phyloP scores from a whole-genome alignment of 2,113 vertebrate genomes.

The Collichthys lucidus region DNA sequence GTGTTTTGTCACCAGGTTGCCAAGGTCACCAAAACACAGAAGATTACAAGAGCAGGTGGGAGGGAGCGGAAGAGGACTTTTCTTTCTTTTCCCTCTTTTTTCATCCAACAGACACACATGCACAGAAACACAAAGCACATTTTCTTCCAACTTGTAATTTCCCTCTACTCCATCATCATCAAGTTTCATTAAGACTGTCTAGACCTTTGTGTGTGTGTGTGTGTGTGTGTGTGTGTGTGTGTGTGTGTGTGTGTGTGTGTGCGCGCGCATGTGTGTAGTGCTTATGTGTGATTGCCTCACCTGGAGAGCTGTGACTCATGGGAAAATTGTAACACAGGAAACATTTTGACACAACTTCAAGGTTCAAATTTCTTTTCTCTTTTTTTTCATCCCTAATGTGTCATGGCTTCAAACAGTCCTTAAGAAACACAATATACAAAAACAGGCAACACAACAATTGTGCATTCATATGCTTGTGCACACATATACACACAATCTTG shows the following conservation, averaged over 20 bases:
- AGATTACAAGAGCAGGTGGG: constrained; percentile 66
- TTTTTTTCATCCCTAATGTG: neutral
- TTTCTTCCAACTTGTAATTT: constrained; percentile 37
- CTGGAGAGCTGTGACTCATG: constrained; percentile 58
- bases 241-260: too few relatives aligned
- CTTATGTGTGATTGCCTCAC: constrained; percentile 25
- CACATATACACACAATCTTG: constrained; percentile 1
- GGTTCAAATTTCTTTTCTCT: constrained; percentile 7
- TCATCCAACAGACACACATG: constrained; percentile 5
- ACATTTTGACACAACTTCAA: constrained; percentile 23
- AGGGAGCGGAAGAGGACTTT: constrained; percentile 30
- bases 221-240: neutral
- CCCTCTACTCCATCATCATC: constrained; percentile 52
- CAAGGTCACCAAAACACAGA: constrained; percentile 64
- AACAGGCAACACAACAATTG: neutral
- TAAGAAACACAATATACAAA: neutral
- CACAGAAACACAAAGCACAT: constrained; percentile 36
- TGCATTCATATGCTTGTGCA: neutral
- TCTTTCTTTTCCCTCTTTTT: constrained; percentile 6
- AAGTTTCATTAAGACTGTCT: constrained; percentile 43
- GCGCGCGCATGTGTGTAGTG: neutral
- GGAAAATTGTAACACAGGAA: constrained; percentile 27
- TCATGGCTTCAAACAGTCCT: neutral
- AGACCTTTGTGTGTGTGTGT: neutral
- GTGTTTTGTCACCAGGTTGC: constrained; percentile 63